These are phyloP conservation scores for Gyps fulvus DNA, from an alignment of 2,113 vertebrate species.

Conservation along the genomic window DNA sequence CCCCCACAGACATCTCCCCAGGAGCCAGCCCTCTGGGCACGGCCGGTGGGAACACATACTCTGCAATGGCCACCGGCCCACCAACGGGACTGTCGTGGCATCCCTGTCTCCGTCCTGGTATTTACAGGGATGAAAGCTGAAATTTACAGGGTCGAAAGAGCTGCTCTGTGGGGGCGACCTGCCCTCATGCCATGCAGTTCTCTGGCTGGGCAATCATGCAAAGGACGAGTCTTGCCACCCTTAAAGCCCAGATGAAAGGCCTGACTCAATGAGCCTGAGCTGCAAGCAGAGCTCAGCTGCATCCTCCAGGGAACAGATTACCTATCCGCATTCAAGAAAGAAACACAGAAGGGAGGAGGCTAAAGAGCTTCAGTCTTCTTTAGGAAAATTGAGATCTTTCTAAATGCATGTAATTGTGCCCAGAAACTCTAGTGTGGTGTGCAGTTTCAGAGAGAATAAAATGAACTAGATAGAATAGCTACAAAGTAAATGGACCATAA, in stretches of 20 bases:
- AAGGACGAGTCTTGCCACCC: background rate
- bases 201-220: background rate
- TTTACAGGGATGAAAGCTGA: background rate
- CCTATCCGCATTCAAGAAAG: background rate
- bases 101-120: background rate
- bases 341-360: background rate
- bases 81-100: fast-evolving
- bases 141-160: background rate
- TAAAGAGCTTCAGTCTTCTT: background rate
- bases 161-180: background rate
- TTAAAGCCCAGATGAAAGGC: background rate
- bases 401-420: background rate
- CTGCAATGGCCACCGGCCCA: background rate
- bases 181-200: background rate
- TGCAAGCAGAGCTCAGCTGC: background rate
- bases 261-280: background rate
- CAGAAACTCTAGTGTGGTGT: background rate
- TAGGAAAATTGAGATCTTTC: background rate
- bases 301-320: background rate
- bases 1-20: fast-evolving
- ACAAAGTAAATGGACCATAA: constrained; percentile 40
- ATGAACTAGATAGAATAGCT: background rate
- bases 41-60: fast-evolving
- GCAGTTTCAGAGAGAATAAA: background rate
- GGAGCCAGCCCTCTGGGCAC: fast-evolving